A percentile compares a stretch with the other conserved stretches of the same genome.
Evolutionary conservation across 2,797 vertebrate genomes (phyloP).

Genomic region (Pangasius macronema): DNA sequence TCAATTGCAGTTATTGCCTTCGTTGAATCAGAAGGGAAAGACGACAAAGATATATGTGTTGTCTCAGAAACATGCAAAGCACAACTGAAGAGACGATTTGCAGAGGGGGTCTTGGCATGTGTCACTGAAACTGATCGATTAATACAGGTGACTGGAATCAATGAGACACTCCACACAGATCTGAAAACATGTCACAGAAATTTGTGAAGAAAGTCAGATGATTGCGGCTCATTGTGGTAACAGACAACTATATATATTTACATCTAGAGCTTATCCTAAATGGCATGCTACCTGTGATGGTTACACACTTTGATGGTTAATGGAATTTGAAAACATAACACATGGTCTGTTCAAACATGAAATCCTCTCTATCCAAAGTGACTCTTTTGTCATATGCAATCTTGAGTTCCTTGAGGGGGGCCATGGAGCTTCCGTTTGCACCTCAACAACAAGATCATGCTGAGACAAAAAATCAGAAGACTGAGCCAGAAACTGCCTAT

Average conservation of each 20-base stretch:
- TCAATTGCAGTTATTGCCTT: too few species aligned
- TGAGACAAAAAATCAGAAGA: not conserved
- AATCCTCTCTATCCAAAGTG: not conserved
- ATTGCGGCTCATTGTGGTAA: too few species aligned
- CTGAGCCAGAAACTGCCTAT: not conserved
- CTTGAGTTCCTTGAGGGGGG: not conserved
- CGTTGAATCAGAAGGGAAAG: too few species aligned
- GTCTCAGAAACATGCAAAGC: too few species aligned
- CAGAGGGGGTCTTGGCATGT: too few species aligned
- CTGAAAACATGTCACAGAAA: not conserved
- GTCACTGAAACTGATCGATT: too few species aligned
- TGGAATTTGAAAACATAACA: not conserved
- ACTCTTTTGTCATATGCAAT: not conserved
- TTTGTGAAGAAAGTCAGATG: too few species aligned
- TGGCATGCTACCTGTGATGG: too few species aligned
- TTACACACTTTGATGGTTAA: not conserved
- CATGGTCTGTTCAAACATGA: not conserved
- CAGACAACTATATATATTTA: not conserved
- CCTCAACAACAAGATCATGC: not conserved
- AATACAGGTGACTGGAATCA: not conserved
- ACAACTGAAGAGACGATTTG: too few species aligned
- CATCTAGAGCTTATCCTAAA: not conserved
- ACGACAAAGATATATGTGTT: too few species aligned
- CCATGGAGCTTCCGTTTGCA: not conserved
- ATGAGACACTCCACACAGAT: not conserved